Percentiles rank a stretch among this genome's conserved stretches.
phyloP scores from a whole-genome alignment of 2,113 vertebrate genomes.

The Ailurus styani region DNA sequence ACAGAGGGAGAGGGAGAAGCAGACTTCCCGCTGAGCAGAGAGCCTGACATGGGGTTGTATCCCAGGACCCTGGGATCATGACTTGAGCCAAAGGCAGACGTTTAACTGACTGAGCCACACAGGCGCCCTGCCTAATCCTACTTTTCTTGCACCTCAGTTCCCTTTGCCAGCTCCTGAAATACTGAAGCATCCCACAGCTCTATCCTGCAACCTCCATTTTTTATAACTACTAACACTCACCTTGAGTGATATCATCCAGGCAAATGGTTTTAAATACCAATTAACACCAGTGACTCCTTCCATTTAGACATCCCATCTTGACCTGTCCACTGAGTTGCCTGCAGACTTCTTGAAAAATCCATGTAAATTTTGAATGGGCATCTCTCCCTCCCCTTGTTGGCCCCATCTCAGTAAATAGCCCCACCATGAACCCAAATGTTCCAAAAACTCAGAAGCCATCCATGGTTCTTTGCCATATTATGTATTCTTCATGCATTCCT shows the following conservation, averaged over 20 bases:
- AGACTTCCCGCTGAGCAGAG: too few species aligned
- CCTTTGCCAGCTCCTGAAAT: neutral
- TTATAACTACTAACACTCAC: neutral
- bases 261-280: neutral
- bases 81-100: too few species aligned
- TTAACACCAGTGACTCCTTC: neutral
- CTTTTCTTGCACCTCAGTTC: neutral
- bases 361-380: neutral
- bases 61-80: too few species aligned
- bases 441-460: neutral
- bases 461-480: neutral
- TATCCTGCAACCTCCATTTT: neutral
- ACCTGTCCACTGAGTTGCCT: neutral
- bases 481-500: neutral
- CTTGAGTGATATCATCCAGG: neutral
- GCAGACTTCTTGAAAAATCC: neutral
- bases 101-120: too few species aligned
- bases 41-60: too few species aligned
- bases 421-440: neutral
- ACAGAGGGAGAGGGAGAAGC: too few species aligned
- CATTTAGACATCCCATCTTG: neutral
- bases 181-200: neutral
- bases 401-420: neutral
- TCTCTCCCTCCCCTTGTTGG: neutral
- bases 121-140: neutral